Conservation (phyloP, 2,113 vertebrate genomes). For the Psophia crepitans region DNA sequence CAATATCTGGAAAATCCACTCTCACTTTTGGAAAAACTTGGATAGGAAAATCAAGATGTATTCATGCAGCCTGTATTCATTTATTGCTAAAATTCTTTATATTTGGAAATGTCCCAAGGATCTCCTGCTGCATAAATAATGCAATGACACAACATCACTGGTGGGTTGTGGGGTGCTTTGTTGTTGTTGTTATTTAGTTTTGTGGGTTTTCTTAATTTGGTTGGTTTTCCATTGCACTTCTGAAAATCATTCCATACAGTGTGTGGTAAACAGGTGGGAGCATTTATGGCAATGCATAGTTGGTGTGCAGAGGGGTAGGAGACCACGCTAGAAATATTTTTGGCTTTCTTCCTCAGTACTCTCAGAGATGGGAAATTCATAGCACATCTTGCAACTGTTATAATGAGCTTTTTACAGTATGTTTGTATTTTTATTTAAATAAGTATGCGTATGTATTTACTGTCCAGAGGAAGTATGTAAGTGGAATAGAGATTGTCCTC, state of each 20-base stretch:
- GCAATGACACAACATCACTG: background rate
- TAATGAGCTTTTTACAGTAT: background rate
- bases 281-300: background rate
- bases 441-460: background rate
- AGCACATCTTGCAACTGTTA: background rate
- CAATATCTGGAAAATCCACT: background rate
- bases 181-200: background rate
- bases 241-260: background rate
- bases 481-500: background rate
- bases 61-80: background rate
- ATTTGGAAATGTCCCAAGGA: background rate
- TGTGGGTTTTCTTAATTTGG: background rate
- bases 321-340: background rate
- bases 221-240: background rate
- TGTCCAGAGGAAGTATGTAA: background rate
- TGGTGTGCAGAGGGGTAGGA: background rate
- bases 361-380: background rate
- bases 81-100: background rate
- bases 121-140: background rate
- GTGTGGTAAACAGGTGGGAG: background rate
- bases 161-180: too few relatives aligned
- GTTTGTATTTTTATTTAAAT: background rate
- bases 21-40: background rate
- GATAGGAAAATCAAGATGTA: background rate
- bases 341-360: background rate